These are phyloP conservation scores for Conus betulinus DNA, from an alignment of 1,140 invertebrate species.

Conservation along the genomic window DNA sequence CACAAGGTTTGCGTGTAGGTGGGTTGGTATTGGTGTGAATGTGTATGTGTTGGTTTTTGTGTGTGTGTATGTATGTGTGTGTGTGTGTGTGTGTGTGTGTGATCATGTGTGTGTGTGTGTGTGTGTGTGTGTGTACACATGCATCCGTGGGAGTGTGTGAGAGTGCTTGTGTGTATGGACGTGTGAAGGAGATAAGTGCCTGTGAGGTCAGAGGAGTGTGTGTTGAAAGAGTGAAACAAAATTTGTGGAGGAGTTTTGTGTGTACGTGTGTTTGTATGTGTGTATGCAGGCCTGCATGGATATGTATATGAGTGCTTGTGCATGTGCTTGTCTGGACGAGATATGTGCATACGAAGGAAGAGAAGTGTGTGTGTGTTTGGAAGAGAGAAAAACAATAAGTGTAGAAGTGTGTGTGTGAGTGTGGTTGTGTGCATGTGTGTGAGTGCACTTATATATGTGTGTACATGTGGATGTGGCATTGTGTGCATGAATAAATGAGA, in stretches of 20 bases:
- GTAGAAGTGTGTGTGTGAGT: not conserved
- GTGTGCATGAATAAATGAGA: not conserved
- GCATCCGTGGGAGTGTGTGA: not conserved
- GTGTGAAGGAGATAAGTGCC: no score
- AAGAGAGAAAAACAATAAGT: not conserved
- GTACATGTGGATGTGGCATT: not conserved
- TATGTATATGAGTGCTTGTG: not conserved
- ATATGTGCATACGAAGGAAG: no score
- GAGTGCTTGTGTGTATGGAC: no score
- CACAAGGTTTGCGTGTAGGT: not conserved
- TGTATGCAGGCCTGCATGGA: not conserved
- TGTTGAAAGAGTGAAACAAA: no score
- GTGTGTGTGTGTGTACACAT: constrained; percentile 15
- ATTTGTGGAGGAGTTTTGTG: no score
- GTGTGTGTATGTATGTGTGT: no score
- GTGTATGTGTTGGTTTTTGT: not conserved
- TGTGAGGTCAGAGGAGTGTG: no score
- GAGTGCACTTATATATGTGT: not conserved
- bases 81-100: constrained; percentile 3
- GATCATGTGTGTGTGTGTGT: constrained; percentile 9
- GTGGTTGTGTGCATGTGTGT: constrained; percentile 2
- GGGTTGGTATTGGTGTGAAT: not conserved
- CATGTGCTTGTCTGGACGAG: not conserved
- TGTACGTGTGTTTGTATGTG: constrained; percentile 24
- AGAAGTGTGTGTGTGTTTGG: not conserved